phyloP scores from a whole-genome alignment of 2,888 invertebrate species.

The Drosophila leonis region DNA sequence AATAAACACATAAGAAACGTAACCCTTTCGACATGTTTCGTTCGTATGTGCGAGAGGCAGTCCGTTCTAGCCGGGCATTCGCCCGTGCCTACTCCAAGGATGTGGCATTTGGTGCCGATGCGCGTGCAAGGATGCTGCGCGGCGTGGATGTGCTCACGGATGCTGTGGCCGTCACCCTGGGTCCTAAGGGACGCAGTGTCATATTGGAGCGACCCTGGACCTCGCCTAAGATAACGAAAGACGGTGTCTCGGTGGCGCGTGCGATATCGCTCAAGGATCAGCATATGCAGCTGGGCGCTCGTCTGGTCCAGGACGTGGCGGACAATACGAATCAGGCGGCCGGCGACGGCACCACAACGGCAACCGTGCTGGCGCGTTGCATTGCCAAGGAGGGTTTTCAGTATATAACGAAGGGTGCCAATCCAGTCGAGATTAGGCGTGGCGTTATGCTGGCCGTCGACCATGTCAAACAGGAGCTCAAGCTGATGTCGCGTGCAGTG shows the following conservation, averaged over 20 bases:
- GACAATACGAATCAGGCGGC: slow-evolving; percentile 99
- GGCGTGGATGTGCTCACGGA: slow-evolving; percentile 99
- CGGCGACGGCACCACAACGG: slow-evolving; percentile 99
- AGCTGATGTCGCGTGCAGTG: slow-evolving; percentile 96
- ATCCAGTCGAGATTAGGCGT: slow-evolving; percentile 97
- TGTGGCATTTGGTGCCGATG: slow-evolving; percentile 98
- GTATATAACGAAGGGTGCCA: slow-evolving; percentile 98
- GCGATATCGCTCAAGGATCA: slow-evolving; percentile 98
- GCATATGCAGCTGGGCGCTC: slow-evolving; percentile 99
- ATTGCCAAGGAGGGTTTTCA: slow-evolving; percentile 99
- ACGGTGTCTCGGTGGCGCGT: slow-evolving; percentile 99
- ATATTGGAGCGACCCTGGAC: slow-evolving; percentile 99
- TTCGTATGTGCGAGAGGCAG: slow-evolving; percentile 42
- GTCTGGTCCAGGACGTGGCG: slow-evolving; percentile 99
- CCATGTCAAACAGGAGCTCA: slow-evolving; percentile 93
- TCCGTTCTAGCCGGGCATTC: slow-evolving; percentile 34
- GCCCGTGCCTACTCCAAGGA: slow-evolving; percentile 95
- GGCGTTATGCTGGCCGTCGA: slow-evolving; percentile 99
- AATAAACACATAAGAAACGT: neutral
- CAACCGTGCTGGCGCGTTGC: slow-evolving; percentile 98
- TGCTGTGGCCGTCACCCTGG: slow-evolving; percentile 99
- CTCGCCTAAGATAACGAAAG: slow-evolving; percentile 99
- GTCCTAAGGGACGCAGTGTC: slow-evolving; percentile 99
- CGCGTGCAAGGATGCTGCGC: slow-evolving; percentile 98
- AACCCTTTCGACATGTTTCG: slow-evolving; percentile 55